phyloP scores from a whole-genome alignment of 2,113 vertebrate genomes.

The cat (Felis catus) region F.catus_Fca126_mat1.0 CM031415.1:172927501-172928000 shows the following conservation, averaged over 20 bases:
- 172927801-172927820: not conserved
- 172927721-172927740: not conserved
- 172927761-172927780: not conserved
- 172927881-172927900: slow-evolving; percentile 26
- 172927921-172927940: not conserved
- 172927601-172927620: not conserved
- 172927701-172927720: not conserved
- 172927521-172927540: slow-evolving; percentile 65
- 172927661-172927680: not conserved
- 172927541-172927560: not conserved
- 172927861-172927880: not conserved
- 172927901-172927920: not conserved
- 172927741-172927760: not conserved
- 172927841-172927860: not conserved
- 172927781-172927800: not conserved
- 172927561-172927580: not conserved
- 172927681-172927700: not conserved
- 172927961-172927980: not conserved
- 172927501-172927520: slow-evolving; percentile 78
- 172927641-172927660: not conserved
- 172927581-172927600: slow-evolving; percentile 32
- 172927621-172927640: not conserved
- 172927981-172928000: not conserved
- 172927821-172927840: not conserved
- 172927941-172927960: not conserved